Evolutionary conservation across 1,140 invertebrate species (phyloP).

Genomic region (Dreissena rostriformis): DNA sequence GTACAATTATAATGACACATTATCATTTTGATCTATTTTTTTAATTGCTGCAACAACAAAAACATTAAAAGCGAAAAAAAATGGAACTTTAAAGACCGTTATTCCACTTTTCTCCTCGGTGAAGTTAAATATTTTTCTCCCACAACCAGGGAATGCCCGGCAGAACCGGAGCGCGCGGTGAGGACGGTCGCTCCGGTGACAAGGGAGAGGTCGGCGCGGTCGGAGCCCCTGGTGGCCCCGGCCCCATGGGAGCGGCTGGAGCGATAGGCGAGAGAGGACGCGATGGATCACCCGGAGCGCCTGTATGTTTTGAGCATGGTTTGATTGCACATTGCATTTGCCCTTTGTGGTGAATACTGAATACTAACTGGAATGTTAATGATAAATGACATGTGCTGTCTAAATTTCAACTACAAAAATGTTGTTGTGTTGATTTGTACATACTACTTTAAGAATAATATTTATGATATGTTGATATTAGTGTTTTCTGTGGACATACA

Average conservation of each 20-base stretch:
- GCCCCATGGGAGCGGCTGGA: slow-evolving; percentile 89
- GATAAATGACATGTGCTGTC: neutral
- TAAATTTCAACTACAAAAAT: neutral
- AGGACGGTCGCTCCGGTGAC: slow-evolving; percentile 65
- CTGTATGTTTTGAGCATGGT: slow-evolving; percentile 57
- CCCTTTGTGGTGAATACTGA: neutral
- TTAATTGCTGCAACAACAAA: no score
- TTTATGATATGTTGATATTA: no score
- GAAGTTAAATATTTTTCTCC: no score
- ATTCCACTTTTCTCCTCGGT: no score
- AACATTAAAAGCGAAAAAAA: no score
- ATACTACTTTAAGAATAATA: no score
- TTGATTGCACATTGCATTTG: slow-evolving; percentile 12
- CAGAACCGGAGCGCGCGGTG: slow-evolving; percentile 63
- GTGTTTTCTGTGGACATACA: no score
- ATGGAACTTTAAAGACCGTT: no score
- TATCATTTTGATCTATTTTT: no score
- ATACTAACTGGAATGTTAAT: neutral
- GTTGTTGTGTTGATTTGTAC: no score
- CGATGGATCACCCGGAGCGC: slow-evolving; percentile 84
- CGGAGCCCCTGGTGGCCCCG: slow-evolving; percentile 91
- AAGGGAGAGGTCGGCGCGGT: slow-evolving; percentile 88
- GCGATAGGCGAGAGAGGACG: slow-evolving; percentile 92
- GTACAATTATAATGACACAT: no score
- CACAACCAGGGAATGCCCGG: slow-evolving; percentile 63